These are phyloP conservation scores for Orthosia gracilis DNA, from an alignment of 2,888 invertebrate genomes.

Conservation along the genomic window DNA sequence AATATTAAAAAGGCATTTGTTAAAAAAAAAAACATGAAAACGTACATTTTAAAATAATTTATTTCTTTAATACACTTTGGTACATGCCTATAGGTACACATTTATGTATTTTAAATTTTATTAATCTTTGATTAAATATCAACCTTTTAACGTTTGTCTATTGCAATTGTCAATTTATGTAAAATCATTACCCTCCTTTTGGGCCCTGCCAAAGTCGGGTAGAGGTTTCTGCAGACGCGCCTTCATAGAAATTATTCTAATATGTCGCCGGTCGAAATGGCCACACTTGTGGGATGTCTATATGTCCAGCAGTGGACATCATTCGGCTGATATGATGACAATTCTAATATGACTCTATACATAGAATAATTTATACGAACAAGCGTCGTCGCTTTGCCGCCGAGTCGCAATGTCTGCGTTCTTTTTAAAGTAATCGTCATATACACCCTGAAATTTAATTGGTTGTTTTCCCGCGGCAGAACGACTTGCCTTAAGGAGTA, in stretches of 20 bases:
- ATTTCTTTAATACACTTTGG: constrained; percentile 77
- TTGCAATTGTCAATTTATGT: constrained; percentile 29
- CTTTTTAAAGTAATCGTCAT: too few species aligned
- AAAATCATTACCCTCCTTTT: neutral
- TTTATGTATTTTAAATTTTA: constrained; percentile 54
- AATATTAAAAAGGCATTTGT: neutral
- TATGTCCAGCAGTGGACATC: too few species aligned
- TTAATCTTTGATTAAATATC: constrained; percentile 59
- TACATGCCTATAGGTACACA: constrained; percentile 73
- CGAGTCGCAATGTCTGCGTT: neutral
- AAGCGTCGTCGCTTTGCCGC: neutral
- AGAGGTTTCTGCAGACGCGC: neutral
- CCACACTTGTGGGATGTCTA: too few species aligned
- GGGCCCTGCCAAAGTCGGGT: neutral
- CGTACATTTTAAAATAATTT: constrained; percentile 77
- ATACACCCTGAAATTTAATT: too few species aligned
- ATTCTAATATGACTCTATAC: neutral
- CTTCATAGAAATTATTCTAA: neutral
- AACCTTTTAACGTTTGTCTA: constrained; percentile 30
- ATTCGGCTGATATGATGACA: too few species aligned
- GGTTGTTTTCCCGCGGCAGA: too few species aligned
- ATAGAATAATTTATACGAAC: neutral
- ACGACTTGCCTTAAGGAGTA: too few species aligned
- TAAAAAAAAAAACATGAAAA: constrained; percentile 39
- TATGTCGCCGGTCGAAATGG: too few species aligned